Evolutionary conservation across 1,140 invertebrate genomes (phyloP).

Genomic region (Conopomorpha cramerella): DNA sequence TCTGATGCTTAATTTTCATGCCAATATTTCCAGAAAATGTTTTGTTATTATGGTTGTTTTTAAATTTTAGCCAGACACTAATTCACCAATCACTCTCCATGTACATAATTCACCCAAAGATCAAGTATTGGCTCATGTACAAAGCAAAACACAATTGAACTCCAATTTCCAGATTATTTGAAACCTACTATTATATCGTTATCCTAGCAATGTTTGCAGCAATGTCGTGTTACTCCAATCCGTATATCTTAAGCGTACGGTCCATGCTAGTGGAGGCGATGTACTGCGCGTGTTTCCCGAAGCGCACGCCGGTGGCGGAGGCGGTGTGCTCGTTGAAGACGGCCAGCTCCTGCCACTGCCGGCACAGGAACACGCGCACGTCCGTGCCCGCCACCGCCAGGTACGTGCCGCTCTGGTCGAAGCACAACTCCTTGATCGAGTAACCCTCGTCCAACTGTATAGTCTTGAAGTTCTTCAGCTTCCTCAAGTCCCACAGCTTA

Average conservation of each 20-base stretch:
- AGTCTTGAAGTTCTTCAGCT: slow-evolving; percentile 98
- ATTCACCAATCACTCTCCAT: too few relatives aligned
- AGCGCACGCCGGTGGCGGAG: slow-evolving; percentile 92
- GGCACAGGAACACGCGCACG: slow-evolving; percentile 93
- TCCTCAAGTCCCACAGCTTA: slow-evolving; percentile 98
- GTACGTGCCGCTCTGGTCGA: slow-evolving; percentile 98
- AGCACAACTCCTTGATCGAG: slow-evolving; percentile 92
- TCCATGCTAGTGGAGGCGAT: slow-evolving; percentile 97
- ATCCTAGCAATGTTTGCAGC: too few relatives aligned
- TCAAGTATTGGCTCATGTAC: too few relatives aligned
- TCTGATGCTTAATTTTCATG: too few relatives aligned
- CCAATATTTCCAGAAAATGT: too few relatives aligned
- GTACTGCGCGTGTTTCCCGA: slow-evolving; percentile 92
- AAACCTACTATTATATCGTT: too few relatives aligned
- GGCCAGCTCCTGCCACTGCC: slow-evolving; percentile 96
- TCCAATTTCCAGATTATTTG: too few relatives aligned
- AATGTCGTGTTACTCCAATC: slow-evolving; percentile 76
- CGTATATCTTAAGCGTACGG: slow-evolving; percentile 94
- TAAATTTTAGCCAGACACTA: too few relatives aligned
- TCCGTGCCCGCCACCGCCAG: slow-evolving; percentile 94
- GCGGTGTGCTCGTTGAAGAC: slow-evolving; percentile 96
- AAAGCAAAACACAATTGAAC: too few relatives aligned
- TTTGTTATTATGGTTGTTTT: too few relatives aligned
- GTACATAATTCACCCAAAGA: too few relatives aligned
- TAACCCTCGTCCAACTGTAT: slow-evolving; percentile 91